phyloP scores from a whole-genome alignment of 2,888 invertebrate species.

The Amphipoea lucens region DNA sequence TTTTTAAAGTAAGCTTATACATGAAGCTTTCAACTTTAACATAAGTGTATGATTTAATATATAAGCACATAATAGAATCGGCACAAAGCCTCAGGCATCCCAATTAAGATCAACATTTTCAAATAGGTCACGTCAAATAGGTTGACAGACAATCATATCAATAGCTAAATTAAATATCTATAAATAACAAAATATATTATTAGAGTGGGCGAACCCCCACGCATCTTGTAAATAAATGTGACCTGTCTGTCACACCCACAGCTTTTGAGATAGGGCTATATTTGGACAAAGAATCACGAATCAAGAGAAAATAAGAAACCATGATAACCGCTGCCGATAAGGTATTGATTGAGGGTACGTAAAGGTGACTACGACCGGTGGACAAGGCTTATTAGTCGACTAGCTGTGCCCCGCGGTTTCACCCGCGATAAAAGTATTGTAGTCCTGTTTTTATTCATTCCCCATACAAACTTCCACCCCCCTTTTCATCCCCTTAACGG shows the following conservation, averaged over 20 bases:
- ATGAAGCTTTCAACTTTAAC: background rate
- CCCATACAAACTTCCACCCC: no score
- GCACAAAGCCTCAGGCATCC: background rate
- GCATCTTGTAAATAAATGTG: background rate
- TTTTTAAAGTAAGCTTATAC: background rate
- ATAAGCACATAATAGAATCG: background rate
- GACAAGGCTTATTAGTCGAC: no score
- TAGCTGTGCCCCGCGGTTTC: no score
- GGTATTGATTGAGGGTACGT: no score
- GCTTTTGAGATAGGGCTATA: background rate
- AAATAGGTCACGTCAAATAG: background rate
- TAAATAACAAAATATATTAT: background rate
- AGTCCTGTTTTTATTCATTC: no score
- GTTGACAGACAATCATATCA: background rate
- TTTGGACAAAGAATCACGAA: slow-evolving; percentile 4
- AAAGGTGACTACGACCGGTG: no score
- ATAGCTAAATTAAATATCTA: background rate
- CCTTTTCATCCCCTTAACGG: no score
- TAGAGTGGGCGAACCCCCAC: background rate
- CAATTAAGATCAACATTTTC: background rate
- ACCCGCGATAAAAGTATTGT: no score
- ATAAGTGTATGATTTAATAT: background rate
- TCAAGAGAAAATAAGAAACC: background rate
- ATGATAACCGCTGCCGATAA: background rate
- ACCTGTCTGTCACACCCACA: background rate